Evolutionary conservation across 53 echinoderm and acorn worm species (phyloP).

Genomic region (Hippasteria phrygiana): DNA sequence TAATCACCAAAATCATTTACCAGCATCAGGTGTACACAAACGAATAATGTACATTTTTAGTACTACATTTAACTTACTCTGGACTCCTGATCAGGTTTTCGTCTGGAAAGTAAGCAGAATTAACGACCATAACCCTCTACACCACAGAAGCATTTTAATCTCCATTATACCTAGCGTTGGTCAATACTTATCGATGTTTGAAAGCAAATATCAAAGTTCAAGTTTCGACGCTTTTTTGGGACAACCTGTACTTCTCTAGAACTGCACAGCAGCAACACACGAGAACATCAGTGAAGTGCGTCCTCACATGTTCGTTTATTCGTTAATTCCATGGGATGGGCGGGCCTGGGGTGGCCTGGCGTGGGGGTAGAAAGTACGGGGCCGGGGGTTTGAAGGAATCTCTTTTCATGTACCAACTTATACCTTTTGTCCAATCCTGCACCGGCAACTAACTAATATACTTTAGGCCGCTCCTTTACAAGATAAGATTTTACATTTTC

Average conservation of each 20-base stretch:
- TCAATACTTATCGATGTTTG: slow-evolving; percentile 1
- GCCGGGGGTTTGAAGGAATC: too few species aligned
- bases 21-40: not conserved
- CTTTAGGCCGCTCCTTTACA: too few species aligned
- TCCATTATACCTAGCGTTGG: not conserved
- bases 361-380: too few species aligned
- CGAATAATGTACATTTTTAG: not conserved
- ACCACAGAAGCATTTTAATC: not conserved
- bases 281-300: not conserved
- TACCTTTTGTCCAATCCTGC: too few species aligned
- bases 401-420: too few species aligned
- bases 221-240: slow-evolving; percentile 9
- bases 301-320: slow-evolving; percentile 8
- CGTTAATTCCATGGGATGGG: too few species aligned
- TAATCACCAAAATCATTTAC: not conserved
- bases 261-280: too few species aligned
- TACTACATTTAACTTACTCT: not conserved
- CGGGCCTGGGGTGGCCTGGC: too few species aligned
- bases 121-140: not conserved
- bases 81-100: not conserved
- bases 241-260: too few species aligned
- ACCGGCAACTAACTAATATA: too few species aligned
- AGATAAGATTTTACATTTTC: too few species aligned
- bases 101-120: not conserved
- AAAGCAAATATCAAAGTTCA: slow-evolving; percentile 31